phyloP scores from a whole-genome alignment of 2,888 invertebrate species.

The Heliconius ethilla region DNA sequence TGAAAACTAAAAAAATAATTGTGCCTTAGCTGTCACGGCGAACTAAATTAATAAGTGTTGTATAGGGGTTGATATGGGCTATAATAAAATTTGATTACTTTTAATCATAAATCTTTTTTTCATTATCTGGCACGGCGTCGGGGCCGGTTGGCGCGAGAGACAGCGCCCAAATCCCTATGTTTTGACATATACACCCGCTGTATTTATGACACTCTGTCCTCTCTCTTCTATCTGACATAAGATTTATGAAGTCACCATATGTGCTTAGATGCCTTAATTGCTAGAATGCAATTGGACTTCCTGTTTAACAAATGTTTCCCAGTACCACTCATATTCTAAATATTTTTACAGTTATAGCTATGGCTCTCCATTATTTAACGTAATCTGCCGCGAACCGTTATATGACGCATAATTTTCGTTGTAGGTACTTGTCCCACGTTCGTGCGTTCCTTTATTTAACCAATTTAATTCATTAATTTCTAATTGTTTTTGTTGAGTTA shows the following conservation, averaged over 20 bases:
- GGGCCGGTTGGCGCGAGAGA: constrained; percentile 56
- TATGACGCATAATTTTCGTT: constrained; percentile 7
- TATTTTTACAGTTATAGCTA: neutral
- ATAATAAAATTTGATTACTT: constrained; percentile 80
- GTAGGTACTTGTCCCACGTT: constrained; percentile 47
- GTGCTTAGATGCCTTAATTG: constrained; percentile 72
- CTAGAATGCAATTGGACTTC: constrained; percentile 60
- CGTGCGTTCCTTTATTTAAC: constrained; percentile 60
- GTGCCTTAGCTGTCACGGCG: constrained; percentile 48
- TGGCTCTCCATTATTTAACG: neutral
- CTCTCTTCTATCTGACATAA: constrained; percentile 67
- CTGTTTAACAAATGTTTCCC: constrained; percentile 10
- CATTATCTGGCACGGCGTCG: constrained; percentile 72
- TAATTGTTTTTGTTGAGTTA: constrained; percentile 41
- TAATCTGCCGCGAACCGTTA: constrained; percentile 4
- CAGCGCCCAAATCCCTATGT: constrained; percentile 76
- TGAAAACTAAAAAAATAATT: constrained; percentile 9
- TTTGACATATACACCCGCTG: constrained; percentile 77
- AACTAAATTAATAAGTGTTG: constrained; percentile 54
- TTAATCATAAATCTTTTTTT: constrained; percentile 81
- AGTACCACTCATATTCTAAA: neutral
- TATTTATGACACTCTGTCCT: constrained; percentile 75
- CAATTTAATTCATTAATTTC: constrained; percentile 53
- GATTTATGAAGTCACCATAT: constrained; percentile 80
- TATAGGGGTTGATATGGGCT: constrained; percentile 64